Percentiles rank a stretch among this genome's conserved stretches.
phyloP scores from a whole-genome alignment of 2,888 invertebrate genomes.

The Nasonovia ribisnigri region DNA sequence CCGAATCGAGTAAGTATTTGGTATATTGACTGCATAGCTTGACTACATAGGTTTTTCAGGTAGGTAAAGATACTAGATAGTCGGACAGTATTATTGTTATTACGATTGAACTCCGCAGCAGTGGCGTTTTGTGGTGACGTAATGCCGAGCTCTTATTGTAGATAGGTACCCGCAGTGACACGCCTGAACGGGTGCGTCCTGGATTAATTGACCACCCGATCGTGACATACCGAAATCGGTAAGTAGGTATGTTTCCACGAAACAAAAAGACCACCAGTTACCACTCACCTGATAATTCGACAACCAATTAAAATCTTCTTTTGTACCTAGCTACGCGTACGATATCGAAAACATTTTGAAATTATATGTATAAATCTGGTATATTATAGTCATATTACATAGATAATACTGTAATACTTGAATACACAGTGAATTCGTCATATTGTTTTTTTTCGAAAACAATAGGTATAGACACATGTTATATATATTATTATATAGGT shows the following conservation, averaged over 20 bases:
- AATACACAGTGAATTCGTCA: not conserved
- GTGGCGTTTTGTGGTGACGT: constrained; percentile 41
- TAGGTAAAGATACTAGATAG: not conserved
- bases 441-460: not conserved
- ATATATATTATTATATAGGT: too few relatives aligned
- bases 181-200: constrained; percentile 46
- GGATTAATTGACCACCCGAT: constrained; percentile 54
- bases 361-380: not conserved
- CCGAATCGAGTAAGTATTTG: not conserved
- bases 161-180: constrained; percentile 44
- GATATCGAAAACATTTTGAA: not conserved
- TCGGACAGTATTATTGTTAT: not conserved
- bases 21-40: not conserved
- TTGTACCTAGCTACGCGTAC: not conserved
- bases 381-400: too few relatives aligned
- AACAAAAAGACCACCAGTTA: not conserved
- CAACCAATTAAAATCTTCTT: not conserved
- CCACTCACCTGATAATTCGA: not conserved
- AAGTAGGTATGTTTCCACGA: not conserved
- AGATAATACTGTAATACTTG: not conserved
- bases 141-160: not conserved
- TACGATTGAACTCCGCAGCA: not conserved
- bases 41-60: not conserved
- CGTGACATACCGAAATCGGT: constrained; percentile 48
- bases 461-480: too few relatives aligned